phyloP scores from a whole-genome alignment of 2,113 vertebrate species.

The Campylorhamphus procurvoides region DNA sequence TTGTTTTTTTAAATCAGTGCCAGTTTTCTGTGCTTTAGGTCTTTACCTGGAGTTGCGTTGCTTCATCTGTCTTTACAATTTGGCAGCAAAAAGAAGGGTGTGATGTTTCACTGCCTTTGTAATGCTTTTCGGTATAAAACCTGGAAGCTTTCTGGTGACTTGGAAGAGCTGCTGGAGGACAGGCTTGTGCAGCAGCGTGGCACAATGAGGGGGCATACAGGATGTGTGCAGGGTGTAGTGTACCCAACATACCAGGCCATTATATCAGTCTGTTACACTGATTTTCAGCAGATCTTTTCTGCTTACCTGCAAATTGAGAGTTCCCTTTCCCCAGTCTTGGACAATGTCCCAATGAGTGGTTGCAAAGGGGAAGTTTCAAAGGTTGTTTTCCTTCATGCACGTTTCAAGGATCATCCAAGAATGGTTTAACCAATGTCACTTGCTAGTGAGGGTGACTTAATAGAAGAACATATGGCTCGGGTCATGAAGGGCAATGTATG shows the following conservation, averaged over 20 bases:
- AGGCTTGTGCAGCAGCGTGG: neutral
- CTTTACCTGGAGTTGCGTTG: neutral
- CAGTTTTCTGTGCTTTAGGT: neutral
- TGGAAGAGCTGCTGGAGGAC: neutral
- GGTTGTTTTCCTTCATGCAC: neutral
- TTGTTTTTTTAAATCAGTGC: neutral
- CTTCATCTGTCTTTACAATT: neutral
- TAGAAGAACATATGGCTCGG: neutral
- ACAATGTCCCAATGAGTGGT: accelerated
- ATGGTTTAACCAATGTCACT: neutral
- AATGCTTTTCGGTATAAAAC: neutral
- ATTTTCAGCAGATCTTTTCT: neutral
- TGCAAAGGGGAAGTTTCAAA: neutral
- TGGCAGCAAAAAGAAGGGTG: neutral
- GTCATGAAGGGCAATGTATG: neutral
- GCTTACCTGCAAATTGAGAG: neutral
- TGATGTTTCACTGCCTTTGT: neutral
- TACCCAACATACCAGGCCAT: accelerated
- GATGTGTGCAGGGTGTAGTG: neutral
- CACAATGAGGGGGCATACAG: accelerated
- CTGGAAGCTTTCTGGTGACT: neutral
- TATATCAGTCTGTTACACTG: neutral
- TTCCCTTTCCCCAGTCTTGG: neutral
- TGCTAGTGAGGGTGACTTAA: neutral
- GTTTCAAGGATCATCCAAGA: neutral